Evolutionary conservation across 2,113 vertebrate species (phyloP).

Genomic region (Lepisosteus osseus): DNA sequence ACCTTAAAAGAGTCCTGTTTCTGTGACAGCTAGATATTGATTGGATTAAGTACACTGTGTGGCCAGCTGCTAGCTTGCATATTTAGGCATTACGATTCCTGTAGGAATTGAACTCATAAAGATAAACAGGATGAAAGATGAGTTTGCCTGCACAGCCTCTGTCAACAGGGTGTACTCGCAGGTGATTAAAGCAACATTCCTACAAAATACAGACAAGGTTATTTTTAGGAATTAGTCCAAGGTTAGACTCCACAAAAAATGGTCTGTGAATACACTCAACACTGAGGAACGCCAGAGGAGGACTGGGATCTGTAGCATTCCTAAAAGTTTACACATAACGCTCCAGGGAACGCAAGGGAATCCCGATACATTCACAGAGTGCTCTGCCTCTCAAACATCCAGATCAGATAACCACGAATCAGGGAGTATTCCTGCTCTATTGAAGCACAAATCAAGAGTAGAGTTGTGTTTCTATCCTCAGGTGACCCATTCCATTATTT

Average conservation of each 20-base stretch:
- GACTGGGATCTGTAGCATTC: too few species aligned
- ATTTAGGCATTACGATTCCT: constrained; percentile 23
- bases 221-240: constrained; percentile 10
- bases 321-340: too few species aligned
- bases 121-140: constrained; percentile 32
- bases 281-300: not conserved
- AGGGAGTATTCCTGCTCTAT: too few species aligned
- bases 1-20: constrained; percentile 7
- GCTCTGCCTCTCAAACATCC: too few species aligned
- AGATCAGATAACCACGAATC: too few species aligned
- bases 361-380: too few species aligned
- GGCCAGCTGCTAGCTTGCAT: constrained; percentile 12
- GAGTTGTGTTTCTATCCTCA: too few species aligned
- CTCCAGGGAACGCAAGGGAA: too few species aligned
- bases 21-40: constrained; percentile 19
- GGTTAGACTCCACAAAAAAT: constrained; percentile 16
- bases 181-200: not conserved
- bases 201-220: not conserved
- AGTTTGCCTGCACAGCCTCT: constrained; percentile 11
- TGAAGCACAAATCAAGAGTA: too few species aligned
- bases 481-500: too few species aligned
- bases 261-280: not conserved
- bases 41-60: constrained; percentile 9
- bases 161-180: not conserved
- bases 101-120: constrained; percentile 19